These are phyloP conservation scores for Pyrgus malvae DNA, from an alignment of 2,888 invertebrate genomes.

Conservation along the genomic window DNA sequence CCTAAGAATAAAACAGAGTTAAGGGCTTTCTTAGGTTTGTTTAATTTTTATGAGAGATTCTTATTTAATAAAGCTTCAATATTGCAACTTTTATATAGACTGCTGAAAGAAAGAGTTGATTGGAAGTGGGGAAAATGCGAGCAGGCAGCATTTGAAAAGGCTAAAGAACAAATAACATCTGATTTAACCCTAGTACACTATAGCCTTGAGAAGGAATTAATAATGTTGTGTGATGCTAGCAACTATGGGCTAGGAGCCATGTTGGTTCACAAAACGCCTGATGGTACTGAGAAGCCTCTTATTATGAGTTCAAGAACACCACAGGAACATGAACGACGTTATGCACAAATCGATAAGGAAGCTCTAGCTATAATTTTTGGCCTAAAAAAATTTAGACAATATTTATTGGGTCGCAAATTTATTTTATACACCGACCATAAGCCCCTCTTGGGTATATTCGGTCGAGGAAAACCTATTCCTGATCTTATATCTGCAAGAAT, in stretches of 20 bases:
- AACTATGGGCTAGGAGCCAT: conserved; percentile 27
- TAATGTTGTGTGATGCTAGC: conserved; percentile 9
- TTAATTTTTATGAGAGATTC: conserved; percentile 15
- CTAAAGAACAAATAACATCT: conserved; percentile 4
- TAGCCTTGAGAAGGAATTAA: conserved; percentile 4
- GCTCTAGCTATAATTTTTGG: conserved; percentile 33
- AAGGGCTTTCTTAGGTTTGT: conserved; percentile 8
- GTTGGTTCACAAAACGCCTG: conserved; percentile 23
- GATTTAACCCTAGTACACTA: conserved; percentile 8
- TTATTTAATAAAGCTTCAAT: conserved; percentile 1
- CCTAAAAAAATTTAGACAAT: conserved; percentile 27
- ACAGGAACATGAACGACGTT: conserved; percentile 27
- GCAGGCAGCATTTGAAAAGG: neutral
- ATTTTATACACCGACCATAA: neutral
- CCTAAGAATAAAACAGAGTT: conserved; percentile 8
- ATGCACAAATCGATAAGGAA: conserved; percentile 32
- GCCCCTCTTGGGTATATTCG: neutral
- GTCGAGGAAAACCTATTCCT: conserved; percentile 29
- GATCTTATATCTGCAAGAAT: conserved; percentile 29
- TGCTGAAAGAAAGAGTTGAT: neutral
- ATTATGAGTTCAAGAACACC: conserved; percentile 27
- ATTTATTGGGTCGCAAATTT: conserved; percentile 26
- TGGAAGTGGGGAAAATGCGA: neutral
- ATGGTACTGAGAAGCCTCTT: conserved; percentile 23
- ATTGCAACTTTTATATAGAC: conserved; percentile 2